A percentile compares a stretch with the other conserved stretches of the same genome.
Conservation (phyloP, 2,113 vertebrate species). For the Pelmatolapia mariae region DNA sequence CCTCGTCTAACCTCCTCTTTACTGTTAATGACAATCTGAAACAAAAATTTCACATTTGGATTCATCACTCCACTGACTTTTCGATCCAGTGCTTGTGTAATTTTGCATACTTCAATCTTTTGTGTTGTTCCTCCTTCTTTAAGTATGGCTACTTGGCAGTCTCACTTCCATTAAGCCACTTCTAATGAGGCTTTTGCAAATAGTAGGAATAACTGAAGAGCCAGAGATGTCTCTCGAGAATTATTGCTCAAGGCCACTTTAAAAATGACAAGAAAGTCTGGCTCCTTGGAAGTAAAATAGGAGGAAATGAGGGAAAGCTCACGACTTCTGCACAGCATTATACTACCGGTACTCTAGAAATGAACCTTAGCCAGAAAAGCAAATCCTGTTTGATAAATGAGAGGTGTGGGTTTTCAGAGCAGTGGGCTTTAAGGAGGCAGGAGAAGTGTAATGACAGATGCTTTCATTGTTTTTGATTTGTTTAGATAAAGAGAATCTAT, state of each 20-base stretch:
- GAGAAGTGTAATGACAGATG: neutral
- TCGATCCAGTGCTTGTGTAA: neutral
- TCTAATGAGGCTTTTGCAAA: neutral
- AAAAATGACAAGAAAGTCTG: neutral
- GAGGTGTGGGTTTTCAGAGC: neutral
- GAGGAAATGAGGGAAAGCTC: neutral
- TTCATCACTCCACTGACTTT: neutral
- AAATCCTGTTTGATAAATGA: neutral
- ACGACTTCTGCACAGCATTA: neutral
- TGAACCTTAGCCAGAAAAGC: neutral
- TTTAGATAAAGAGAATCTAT: neutral
- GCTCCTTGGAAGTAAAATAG: neutral
- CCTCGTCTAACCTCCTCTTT: neutral
- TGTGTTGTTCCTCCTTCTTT: neutral
- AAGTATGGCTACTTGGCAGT: neutral
- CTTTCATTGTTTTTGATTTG: neutral
- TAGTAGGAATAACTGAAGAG: neutral
- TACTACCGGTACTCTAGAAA: neutral
- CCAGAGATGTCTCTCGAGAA: neutral
- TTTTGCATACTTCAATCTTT: neutral
- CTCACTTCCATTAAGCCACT: neutral
- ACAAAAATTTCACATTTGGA: neutral
- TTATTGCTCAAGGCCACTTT: neutral
- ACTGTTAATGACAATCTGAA: neutral
- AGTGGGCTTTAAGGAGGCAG: neutral